phyloP scores from a whole-genome alignment of 1,140 invertebrate species.

The Drosophila ambigua region DNA sequence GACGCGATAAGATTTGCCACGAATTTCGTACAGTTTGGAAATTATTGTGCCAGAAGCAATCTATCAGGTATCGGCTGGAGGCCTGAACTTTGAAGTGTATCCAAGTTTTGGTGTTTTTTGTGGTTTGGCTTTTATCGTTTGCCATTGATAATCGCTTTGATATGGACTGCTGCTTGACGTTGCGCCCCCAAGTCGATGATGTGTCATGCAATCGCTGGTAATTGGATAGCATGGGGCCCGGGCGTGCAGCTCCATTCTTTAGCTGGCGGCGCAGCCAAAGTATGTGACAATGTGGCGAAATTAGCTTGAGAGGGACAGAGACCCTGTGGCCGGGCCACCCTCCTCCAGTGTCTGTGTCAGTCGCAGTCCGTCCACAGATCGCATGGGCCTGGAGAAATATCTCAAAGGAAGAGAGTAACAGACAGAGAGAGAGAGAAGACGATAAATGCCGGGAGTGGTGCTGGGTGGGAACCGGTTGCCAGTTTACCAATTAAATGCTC shows the following conservation, averaged over 20 bases:
- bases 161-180: neutral
- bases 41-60: too few species aligned
- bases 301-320: slow-evolving; percentile 14
- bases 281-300: slow-evolving; percentile 68
- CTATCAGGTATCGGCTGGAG: too few species aligned
- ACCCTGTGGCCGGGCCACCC: neutral
- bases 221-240: slow-evolving; percentile 45
- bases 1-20: too few species aligned
- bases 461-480: slow-evolving; percentile 30
- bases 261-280: slow-evolving; percentile 5
- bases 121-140: too few species aligned
- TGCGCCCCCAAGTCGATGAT: slow-evolving; percentile 20
- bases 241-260: neutral
- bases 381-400: too few species aligned
- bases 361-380: too few species aligned
- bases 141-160: neutral
- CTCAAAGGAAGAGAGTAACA: too few species aligned
- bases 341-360: neutral
- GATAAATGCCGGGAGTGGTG: slow-evolving; percentile 12
- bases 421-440: too few species aligned
- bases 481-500: too few species aligned
- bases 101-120: too few species aligned
- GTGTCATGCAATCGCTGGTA: slow-evolving; percentile 63
- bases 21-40: too few species aligned
- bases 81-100: too few species aligned